Evolutionary conservation across 1,140 invertebrate species (phyloP).

Genomic region (Diuraphis noxia): DNA sequence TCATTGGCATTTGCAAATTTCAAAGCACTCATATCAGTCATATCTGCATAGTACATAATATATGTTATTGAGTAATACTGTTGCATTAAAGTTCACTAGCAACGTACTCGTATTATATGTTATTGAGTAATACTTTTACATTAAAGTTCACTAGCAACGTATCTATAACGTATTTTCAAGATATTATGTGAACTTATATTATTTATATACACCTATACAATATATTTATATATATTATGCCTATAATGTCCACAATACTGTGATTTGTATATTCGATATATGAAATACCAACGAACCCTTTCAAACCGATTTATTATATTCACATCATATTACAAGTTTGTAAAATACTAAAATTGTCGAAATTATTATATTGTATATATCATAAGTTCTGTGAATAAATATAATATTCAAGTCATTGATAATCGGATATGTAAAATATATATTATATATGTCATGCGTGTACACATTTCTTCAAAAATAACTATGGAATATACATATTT

Average conservation of each 20-base stretch:
- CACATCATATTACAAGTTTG: not conserved
- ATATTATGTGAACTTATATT: not conserved
- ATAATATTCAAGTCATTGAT: not conserved
- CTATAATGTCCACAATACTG: not conserved
- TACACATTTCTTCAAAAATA: not conserved
- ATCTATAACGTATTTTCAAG: not conserved
- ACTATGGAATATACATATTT: no score
- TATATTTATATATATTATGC: not conserved
- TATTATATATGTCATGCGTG: not conserved
- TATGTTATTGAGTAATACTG: not conserved
- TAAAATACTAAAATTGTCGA: not conserved
- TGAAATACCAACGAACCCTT: not conserved
- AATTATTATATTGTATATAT: not conserved
- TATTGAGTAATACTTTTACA: not conserved
- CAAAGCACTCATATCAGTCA: not conserved
- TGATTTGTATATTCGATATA: not conserved
- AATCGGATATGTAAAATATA: not conserved
- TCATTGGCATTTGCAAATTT: not conserved
- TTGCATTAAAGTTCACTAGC: constrained; percentile 2
- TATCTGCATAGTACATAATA: no score
- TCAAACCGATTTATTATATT: not conserved
- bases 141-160: not conserved
- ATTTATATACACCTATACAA: no score
- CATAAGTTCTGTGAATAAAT: not conserved
- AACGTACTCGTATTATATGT: not conserved